Evolutionary conservation across 2,113 vertebrate genomes (phyloP).

Genomic region (Nothocercus nigrocapillus): DNA sequence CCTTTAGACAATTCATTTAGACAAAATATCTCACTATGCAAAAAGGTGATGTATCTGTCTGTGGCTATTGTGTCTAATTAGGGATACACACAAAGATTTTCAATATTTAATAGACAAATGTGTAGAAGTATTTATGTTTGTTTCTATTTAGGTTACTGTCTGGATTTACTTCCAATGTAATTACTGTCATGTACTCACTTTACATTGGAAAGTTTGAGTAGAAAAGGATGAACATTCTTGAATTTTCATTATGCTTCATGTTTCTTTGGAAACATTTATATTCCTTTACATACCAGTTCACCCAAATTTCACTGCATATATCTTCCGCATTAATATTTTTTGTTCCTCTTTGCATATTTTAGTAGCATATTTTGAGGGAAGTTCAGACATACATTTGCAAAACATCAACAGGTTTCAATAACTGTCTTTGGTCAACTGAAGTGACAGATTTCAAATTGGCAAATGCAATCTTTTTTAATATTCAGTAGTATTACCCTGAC

Average conservation of each 20-base stretch:
- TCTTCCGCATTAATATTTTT: conserved; percentile 9
- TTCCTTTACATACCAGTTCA: not conserved
- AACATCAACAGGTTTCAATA: conserved; percentile 35
- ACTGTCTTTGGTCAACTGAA: conserved; percentile 29
- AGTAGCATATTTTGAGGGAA: conserved; percentile 32
- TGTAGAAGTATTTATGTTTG: not conserved
- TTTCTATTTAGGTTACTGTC: not conserved
- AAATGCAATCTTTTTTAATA: conserved; percentile 40
- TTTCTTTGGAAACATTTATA: not conserved
- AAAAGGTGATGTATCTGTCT: not conserved
- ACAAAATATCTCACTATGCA: not conserved
- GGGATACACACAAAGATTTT: not conserved
- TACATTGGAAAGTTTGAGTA: not conserved
- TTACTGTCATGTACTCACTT: not conserved
- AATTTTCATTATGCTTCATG: not conserved
- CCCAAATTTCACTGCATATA: not conserved
- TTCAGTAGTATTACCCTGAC: conserved; percentile 8
- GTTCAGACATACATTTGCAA: conserved; percentile 36
- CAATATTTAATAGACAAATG: not conserved
- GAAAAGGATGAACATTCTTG: not conserved
- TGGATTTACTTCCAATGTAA: not conserved
- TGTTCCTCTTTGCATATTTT: not conserved
- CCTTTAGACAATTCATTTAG: not conserved
- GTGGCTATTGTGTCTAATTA: not conserved
- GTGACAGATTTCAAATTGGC: conserved; percentile 23